These are phyloP conservation scores for Porites lutea DNA, from an alignment of 64 coral and sea anemone species.

Conservation along the genomic window DNA sequence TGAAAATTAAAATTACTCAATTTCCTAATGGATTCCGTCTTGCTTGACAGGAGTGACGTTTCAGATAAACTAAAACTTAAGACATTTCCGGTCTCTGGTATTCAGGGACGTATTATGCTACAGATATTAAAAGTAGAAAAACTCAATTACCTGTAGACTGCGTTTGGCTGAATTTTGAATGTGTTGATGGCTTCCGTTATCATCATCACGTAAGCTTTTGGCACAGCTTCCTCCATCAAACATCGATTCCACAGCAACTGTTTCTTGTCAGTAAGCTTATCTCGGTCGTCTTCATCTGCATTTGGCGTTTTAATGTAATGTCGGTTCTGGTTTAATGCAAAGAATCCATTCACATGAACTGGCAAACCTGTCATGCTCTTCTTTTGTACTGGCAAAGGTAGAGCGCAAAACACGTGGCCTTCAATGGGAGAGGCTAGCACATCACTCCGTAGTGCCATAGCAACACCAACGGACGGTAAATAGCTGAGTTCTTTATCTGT, in stretches of 20 bases:
- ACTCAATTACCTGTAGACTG: background rate
- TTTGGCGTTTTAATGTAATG: conserved; percentile 82
- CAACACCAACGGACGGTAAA: conserved; percentile 71
- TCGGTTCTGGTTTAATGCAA: conserved; percentile 85
- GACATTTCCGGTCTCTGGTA: too few species aligned
- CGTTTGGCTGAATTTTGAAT: background rate
- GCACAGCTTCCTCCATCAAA: conserved; percentile 70
- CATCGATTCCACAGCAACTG: conserved; percentile 70
- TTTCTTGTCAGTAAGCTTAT: conserved; percentile 57
- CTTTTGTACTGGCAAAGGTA: conserved; percentile 79
- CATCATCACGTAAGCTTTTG: conserved; percentile 65
- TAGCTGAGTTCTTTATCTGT: conserved; percentile 66
- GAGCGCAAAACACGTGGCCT: conserved; percentile 73
- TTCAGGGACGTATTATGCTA: too few species aligned
- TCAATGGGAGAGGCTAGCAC: background rate
- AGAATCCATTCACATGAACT: conserved; percentile 93
- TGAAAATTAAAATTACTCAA: too few species aligned
- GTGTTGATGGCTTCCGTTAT: background rate
- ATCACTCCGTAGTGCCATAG: background rate
- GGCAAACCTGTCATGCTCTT: conserved; percentile 86
- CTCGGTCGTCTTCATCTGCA: conserved; percentile 61
- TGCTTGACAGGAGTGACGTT: background rate
- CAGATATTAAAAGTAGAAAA: too few species aligned
- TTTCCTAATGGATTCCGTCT: too few species aligned
- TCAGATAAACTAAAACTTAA: too few species aligned